A percentile compares a stretch with the other conserved stretches of the same genome.
Conservation (phyloP, 2,797 vertebrate species). For the Poecilia picta region DNA sequence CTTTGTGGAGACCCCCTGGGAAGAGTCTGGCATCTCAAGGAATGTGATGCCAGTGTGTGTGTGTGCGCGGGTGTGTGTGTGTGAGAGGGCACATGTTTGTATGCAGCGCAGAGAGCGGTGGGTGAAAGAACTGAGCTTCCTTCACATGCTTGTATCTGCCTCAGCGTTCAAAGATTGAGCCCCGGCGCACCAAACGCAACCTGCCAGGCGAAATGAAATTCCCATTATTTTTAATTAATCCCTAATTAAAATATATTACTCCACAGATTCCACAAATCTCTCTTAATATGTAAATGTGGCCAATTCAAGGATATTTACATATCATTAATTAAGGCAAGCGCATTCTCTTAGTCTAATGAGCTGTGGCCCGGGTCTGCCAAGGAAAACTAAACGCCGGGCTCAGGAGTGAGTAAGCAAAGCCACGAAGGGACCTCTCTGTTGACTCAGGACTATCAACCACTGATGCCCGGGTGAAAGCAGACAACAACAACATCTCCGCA, state of each 20-base stretch:
- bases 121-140: conserved; percentile 71
- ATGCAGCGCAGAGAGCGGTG: conserved; percentile 71
- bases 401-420: conserved; percentile 77
- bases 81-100: conserved; percentile 60
- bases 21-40: conserved; percentile 76
- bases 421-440: conserved; percentile 63
- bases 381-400: conserved; percentile 79
- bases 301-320: conserved; percentile 99
- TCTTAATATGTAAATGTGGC: conserved; percentile 99
- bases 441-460: conserved; percentile 76
- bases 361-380: conserved; percentile 91
- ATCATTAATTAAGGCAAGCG: conserved; percentile 99
- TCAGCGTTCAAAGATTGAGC: conserved; percentile 69
- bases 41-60: conserved; percentile 67
- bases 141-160: conserved; percentile 65
- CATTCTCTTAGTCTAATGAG: conserved; percentile 99
- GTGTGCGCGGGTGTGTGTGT: conserved; percentile 11
- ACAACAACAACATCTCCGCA: conserved; percentile 65
- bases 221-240: conserved; percentile 99
- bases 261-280: conserved; percentile 99
- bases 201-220: conserved; percentile 99
- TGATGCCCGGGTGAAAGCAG: conserved; percentile 52
- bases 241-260: conserved; percentile 99
- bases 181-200: conserved; percentile 92
- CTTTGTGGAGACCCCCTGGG: conserved; percentile 77